Evolutionary conservation across 35 echinoderm and acorn worm species (phyloP), one percentile per base, ranked within the genome.

Genomic region (Diadema setosum): DNA sequence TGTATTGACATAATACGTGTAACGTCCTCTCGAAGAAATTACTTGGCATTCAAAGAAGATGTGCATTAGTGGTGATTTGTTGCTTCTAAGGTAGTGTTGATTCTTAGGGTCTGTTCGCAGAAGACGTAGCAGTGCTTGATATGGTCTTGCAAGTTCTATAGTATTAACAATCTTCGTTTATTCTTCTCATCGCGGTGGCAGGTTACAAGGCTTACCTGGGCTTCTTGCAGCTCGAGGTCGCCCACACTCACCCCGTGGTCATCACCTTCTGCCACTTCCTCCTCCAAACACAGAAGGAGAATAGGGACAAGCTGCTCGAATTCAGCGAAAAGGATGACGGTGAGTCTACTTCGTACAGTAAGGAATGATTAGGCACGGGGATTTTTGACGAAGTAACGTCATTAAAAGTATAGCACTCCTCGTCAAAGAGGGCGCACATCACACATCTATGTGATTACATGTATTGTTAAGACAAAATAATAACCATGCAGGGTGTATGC

Each of bases 151-250:
- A n/a, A n/a, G n/a, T n/a, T 24, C 0, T 63, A 3, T 25, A 0
- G 12, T 4, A 30, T 34, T 8, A 33, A 14, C 23, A 32, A 0
- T 61, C 31, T 61, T 5, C 12, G 30, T 67, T 67, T 5, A 8
- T 2, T 78, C 26, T 18, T 39, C 14, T 17, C 45, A n/a, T 44
- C 39, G n/a, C n/a, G n/a, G n/a, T n/a, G n/a, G n/a, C n/a, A 94
- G 93, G 93, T 86, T 94, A 91, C 64, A 94, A 94, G 75, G 89
- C 93, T 17, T 94, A 94, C 45, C 48, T 94, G 15, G 93, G 88
- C 0, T 94, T 94, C 35, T 26, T 94, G 3, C 88, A 94, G 42
- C 21, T 94, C 27, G 93, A 94, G 43, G 93, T 86, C 5, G 93
- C 83, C 1, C 93, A 94, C 17, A 94, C 93, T 4, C 93, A 94